Base-by-base conservation (phyloP, 2,888 invertebrate species). In the Amorpha juglandis region DNA sequence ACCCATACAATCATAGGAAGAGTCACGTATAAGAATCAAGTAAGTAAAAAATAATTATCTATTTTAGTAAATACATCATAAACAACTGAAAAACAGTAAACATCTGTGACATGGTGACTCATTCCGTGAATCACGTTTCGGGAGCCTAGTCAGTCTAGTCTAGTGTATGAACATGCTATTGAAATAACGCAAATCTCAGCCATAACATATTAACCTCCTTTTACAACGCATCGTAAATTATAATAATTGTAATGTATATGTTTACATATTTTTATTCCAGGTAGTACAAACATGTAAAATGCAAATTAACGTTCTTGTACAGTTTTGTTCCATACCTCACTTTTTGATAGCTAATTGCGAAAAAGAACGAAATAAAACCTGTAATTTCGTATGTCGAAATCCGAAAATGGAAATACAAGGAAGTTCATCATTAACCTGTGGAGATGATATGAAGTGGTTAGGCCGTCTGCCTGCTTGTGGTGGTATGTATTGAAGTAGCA, bases 261-360 rank as follows among this genome's bases (percentile, higher is more conserved):
- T 38, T 38, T 7, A 38, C 7, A 38, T 38, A 38, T 11, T 19
- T 8, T 50, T 16, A 19, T 50, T 19, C 9, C 47, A 65, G 64
- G 19, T 83, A 67, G 76, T 92, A 2, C 88, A 88, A 72, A 78
- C 86, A 63, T 94, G 94, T 74, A 90, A 91, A 77, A 88, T 90
- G 79, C 87, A 89, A 74, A 81, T 92, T 64, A 85, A 91, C 74
- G 91, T 93, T 3, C 77, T 93, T 67, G 77, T 86, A 64, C 91
- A 91, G 74, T 81, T 79, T 63, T 94, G 94, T 74, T 75, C 82
- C 27, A 78, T 87, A 33, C 89, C 93, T 62, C 86, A 81, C 69
- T 80, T 88, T 73, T 82, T 93, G 69, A 68, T 79, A 58, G 76
- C 85, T 48, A 80, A 87, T 63, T 89, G 90, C 77, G 74, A 79